Evolutionary conservation across 2,113 vertebrate species (phyloP), one percentile per base, ranked within the genome.

Genomic region (Pachypanchax playfairii): DNA sequence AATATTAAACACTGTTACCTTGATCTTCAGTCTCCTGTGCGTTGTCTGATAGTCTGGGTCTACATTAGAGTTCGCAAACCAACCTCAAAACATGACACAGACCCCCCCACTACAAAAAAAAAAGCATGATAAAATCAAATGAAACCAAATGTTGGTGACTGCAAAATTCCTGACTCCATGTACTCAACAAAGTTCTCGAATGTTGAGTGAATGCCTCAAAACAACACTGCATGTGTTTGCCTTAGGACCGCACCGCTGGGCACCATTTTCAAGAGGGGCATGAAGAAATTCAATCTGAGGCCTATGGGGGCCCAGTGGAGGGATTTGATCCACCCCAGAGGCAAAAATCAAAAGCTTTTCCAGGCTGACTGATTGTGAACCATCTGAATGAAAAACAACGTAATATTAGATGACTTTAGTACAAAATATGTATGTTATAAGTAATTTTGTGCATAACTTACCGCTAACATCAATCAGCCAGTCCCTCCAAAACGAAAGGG

Each of bases 241-340:
- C 17, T 39, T 15, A 14, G 38, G 38, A 39, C 17, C 14, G 13
- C 38, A 18, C 41, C 38, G 38, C 14, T 15, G 38, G 38, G 38
- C 15, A 17, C 38, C 38, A 39, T 39, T 39, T 39, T 39, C 14
- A 21, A 20, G 41, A 20, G 41, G 41, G 41, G 41, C 41, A 43
- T 43, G 41, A 43, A 43, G 41, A 43, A 20, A 43, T 18, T 43
- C 41, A 21, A 43, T 43, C 18, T 43, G 41, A 43, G 41, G 41
- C 41, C 41, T 43, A n/a, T 43, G 6, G 4, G 41, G 41, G 18
- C 41, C 41, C 41, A 43, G 18, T 43, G 41, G 41, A 20, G 18
- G 41, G 11, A 43, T 43, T 43, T 43, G 41, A 18, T 43, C 41
- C 41, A 43, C 41, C 21, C 41, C 41, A 21, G 41, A 43, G 4